phyloP scores from a whole-genome alignment of 2,797 vertebrate genomes.

The Valencia hispanica region DNA sequence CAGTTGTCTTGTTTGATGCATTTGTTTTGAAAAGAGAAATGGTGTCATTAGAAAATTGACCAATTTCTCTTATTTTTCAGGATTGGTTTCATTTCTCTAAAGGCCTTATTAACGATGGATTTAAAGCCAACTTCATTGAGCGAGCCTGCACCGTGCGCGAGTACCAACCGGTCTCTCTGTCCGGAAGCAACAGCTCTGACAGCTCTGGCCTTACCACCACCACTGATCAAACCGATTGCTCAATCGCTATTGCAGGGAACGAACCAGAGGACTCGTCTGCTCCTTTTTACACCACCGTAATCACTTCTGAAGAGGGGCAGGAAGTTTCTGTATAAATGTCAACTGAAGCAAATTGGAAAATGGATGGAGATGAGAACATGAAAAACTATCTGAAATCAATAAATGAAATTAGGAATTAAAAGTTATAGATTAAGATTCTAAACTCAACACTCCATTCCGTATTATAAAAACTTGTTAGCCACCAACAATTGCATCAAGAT shows the following conservation, averaged over 20 bases:
- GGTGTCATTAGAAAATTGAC: neutral
- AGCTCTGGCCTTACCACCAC: conserved; percentile 45
- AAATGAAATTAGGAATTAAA: neutral
- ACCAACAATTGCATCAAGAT: neutral
- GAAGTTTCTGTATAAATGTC: conserved; percentile 24
- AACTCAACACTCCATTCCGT: neutral
- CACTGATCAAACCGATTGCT: conserved; percentile 66
- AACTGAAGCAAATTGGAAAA: neutral
- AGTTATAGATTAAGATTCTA: neutral
- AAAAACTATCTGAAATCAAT: neutral
- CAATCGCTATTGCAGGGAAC: conserved; percentile 17
- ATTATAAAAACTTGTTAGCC: neutral
- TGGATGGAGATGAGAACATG: neutral
- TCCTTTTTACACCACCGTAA: conserved; percentile 44
- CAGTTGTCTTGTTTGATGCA: neutral
- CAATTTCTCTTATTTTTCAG: conserved; percentile 59
- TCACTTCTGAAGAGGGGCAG: conserved; percentile 28
- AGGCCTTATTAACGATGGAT: conserved; percentile 82
- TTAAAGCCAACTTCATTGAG: conserved; percentile 87
- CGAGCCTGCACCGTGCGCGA: conserved; percentile 86
- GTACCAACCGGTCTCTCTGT: conserved; percentile 57
- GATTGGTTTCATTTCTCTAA: conserved; percentile 89
- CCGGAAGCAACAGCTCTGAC: conserved; percentile 54
- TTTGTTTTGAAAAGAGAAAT: neutral
- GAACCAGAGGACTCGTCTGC: conserved; percentile 51